These are phyloP conservation scores for Antheraea yamamai DNA, from an alignment of 2,888 invertebrate species.

Conservation along the genomic window DNA sequence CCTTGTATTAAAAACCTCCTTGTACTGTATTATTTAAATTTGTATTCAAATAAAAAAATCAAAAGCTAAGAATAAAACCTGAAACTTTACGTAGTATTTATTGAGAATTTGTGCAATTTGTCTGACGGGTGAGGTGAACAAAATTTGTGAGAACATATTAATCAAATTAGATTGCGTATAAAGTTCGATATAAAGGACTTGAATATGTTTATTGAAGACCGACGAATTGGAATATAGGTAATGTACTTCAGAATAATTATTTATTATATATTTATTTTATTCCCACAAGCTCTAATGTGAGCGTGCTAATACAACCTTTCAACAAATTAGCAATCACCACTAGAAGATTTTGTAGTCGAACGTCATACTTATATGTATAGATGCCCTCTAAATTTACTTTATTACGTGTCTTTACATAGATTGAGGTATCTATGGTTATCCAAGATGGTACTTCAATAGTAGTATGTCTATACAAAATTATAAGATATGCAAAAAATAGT, in stretches of 20 bases:
- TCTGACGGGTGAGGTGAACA: constrained; percentile 31
- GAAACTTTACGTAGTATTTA: constrained; percentile 38
- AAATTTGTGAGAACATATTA: background rate
- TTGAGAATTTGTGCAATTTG: constrained; percentile 64
- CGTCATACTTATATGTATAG: no score
- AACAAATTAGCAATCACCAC: no score
- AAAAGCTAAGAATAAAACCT: no score
- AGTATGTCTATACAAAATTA: background rate
- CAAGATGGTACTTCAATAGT: background rate
- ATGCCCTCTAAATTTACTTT: background rate
- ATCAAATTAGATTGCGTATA: background rate
- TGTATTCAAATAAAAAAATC: no score
- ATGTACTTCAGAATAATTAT: background rate
- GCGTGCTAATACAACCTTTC: no score
- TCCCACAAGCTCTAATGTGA: no score
- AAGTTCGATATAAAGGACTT: background rate
- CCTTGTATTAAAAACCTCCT: constrained; percentile 9
- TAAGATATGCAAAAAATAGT: no score
- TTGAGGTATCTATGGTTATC: no score
- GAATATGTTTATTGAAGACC: background rate
- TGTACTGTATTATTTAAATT: no score
- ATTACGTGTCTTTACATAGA: background rate
- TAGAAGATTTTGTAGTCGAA: no score
- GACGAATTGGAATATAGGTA: background rate
- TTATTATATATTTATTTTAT: background rate